A percentile compares a stretch with the other conserved stretches of the same genome.
Conservation (phyloP, 2,888 invertebrate genomes). For the Ernsta delagoae region DNA sequence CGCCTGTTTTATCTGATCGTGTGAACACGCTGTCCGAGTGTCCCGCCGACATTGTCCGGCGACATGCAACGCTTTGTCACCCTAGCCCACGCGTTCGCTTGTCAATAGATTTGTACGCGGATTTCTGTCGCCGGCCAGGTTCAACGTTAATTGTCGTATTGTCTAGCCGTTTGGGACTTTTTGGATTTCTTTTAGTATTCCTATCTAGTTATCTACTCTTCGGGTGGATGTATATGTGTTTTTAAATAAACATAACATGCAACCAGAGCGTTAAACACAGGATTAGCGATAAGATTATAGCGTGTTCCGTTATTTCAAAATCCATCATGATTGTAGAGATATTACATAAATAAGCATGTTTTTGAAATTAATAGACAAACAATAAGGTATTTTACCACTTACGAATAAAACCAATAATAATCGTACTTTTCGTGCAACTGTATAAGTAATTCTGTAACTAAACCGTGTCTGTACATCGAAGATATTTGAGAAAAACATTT, state of each 20-base stretch:
- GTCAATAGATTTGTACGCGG: slow-evolving; percentile 41
- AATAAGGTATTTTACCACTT: not conserved
- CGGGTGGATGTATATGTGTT: not conserved
- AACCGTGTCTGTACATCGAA: too few relatives aligned
- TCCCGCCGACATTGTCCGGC: slow-evolving; percentile 66
- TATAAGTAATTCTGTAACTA: too few relatives aligned
- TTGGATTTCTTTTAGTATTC: not conserved
- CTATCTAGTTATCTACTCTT: too few relatives aligned
- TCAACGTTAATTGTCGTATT: slow-evolving; percentile 28
- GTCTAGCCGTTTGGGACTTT: slow-evolving; percentile 10
- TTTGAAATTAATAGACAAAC: too few relatives aligned
- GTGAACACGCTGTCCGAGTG: slow-evolving; percentile 76
- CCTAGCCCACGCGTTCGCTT: slow-evolving; percentile 55
- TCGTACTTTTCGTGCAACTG: too few relatives aligned
- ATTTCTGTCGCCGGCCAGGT: slow-evolving; percentile 24
- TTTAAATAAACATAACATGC: not conserved
- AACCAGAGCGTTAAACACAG: not conserved
- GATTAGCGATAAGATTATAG: not conserved
- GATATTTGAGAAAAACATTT: too few relatives aligned
- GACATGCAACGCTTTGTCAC: slow-evolving; percentile 83
- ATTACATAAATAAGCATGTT: too few relatives aligned
- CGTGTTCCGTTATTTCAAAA: not conserved
- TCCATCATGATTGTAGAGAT: too few relatives aligned
- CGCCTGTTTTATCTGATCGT: slow-evolving; percentile 84
- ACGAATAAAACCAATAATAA: not conserved